Base-by-base conservation (phyloP, 2,113 vertebrate species). In the Aegithalos caudatus region DNA sequence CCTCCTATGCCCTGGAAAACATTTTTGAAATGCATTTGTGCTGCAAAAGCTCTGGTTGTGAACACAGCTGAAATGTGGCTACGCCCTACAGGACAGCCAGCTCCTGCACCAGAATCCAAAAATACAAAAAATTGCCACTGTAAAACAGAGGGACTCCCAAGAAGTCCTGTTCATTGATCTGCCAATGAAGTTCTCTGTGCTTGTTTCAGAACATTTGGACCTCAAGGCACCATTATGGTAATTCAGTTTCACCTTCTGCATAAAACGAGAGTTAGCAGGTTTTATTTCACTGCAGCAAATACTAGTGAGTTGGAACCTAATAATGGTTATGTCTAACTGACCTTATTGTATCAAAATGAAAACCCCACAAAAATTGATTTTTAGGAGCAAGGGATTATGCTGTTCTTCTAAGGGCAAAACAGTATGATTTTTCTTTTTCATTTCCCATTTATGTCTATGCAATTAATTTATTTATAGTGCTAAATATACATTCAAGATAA, bases 71-170 rank as follows among this genome's bases (percentile, higher is more conserved):
- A 57, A 92, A 67, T 24, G 29, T 45, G 33, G 10, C n/a, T 38
- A 11, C 33, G 47, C 13, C 6, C 31, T 21, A 28, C 21, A 29
- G 50, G 53, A n/a, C 14, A 48, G 45, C 7, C 42, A 61, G 21
- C 6, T 81, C 6, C 62, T 5, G 1, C 23, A 2, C 5, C 1
- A 2, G 35, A 15, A 23, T 15, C 8, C 0, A 0, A 86, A 50
- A 80, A 9, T 3, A 24, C 9, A n/a, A 56, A 56, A 47, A 17
- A 17, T 42, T 87, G 29, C 14, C 24, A 28, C 47, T 13, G 29
- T 33, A 42, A 83, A 80, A 44, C 13, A 57, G 27, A 60, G 11
- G 5, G 16, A 44, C 7, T 61, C 42, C 28, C 47, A 66, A 54
- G 47, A 70, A 66, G 54, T 16, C 28, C 33, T 58, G 35, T 42